These are phyloP conservation scores for Diaperis boleti DNA, from an alignment of 2,888 invertebrate species.

Conservation along the genomic window DNA sequence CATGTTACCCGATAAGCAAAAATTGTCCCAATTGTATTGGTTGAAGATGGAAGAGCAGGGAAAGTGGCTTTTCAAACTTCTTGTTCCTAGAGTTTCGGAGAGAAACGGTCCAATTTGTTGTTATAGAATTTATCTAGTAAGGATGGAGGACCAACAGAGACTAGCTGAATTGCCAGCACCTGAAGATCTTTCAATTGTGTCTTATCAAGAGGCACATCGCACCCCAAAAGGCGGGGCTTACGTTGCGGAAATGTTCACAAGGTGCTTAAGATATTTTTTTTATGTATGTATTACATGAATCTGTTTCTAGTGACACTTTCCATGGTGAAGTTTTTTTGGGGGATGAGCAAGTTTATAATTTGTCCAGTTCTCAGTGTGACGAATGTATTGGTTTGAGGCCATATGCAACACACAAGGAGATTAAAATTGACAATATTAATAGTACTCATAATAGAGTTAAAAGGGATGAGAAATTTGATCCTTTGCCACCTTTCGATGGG, in stretches of 20 bases:
- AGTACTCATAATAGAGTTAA: slow-evolving; percentile 56
- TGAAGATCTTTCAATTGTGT: slow-evolving; percentile 76
- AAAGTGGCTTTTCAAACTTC: slow-evolving; percentile 80
- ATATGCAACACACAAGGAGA: slow-evolving; percentile 59
- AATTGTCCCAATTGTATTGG: slow-evolving; percentile 73
- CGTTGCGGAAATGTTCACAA: slow-evolving; percentile 86
- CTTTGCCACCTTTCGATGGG: slow-evolving; percentile 75
- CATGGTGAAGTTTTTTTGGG: slow-evolving; percentile 80
- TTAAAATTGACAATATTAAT: slow-evolving; percentile 49
- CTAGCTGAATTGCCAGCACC: slow-evolving; percentile 78
- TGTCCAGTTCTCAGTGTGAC: slow-evolving; percentile 63
- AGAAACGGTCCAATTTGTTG: slow-evolving; percentile 91
- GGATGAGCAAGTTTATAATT: slow-evolving; percentile 70
- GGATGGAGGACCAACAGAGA: slow-evolving; percentile 73
- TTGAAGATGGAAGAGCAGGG: slow-evolving; percentile 74
- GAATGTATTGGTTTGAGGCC: slow-evolving; percentile 69
- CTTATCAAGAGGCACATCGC: slow-evolving; percentile 80
- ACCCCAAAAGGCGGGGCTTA: slow-evolving; percentile 81
- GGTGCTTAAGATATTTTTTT: no score
- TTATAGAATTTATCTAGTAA: slow-evolving; percentile 84
- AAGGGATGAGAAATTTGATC: slow-evolving; percentile 59
- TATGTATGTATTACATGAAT: slow-evolving; percentile 10
- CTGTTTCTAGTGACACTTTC: slow-evolving; percentile 69
- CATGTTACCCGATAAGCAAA: slow-evolving; percentile 76
- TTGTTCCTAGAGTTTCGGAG: slow-evolving; percentile 82